Evolutionary conservation across 1,140 invertebrate species (phyloP), one percentile per base, ranked within the genome.

Genomic region (Drosophila ananassae): DNA sequence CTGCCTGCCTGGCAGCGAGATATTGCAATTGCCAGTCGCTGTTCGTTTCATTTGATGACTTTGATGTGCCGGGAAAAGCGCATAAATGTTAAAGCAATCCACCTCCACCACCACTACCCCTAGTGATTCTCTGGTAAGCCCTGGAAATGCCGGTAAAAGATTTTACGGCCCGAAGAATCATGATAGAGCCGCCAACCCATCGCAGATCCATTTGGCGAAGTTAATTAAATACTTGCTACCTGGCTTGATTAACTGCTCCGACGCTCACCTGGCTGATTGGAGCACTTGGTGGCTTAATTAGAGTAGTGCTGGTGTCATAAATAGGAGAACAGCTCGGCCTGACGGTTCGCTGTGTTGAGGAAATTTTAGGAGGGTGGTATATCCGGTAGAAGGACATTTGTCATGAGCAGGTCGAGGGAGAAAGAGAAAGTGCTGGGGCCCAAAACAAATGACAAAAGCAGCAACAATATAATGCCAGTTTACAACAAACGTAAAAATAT

Each of bases 401-500:
- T 77, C 77, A 77, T 68, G 72, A 53, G 41, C n/a, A 7, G 41
- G 41, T n/a, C 41, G 8, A 44, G 17, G 3, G 39, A 13, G 61
- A 50, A 28, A 67, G 50, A n/a, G 63, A 30, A 46, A 28, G 59
- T 52, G 55, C 12, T 17, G 22, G n/a, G 17, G 34, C 12, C 58
- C 9, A 17, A 24, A 48, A 56, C 44, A 56, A 73, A 62, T 51
- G 64, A 63, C 57, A 73, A 57, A 32, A 53, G 58, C 64, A 74
- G 50, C 73, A 62, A 68, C 62, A 73, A 53, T 22, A 53, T 62
- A 74, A 44, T 44, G n/a, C 41, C 17, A 21, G n/a, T 44, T 13
- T 44, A 44, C 41, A 78, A 75, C 78, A 85, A 87, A 87, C 89
- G 83, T 78, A 79, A 89, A 87, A 87, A 89, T 87, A 89, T 87